A percentile compares a stretch with the other conserved stretches of the same genome.
These are phyloP conservation scores for Nyctibius bracteatus DNA, from an alignment of 2,113 vertebrate species.

Conservation along the genomic window DNA sequence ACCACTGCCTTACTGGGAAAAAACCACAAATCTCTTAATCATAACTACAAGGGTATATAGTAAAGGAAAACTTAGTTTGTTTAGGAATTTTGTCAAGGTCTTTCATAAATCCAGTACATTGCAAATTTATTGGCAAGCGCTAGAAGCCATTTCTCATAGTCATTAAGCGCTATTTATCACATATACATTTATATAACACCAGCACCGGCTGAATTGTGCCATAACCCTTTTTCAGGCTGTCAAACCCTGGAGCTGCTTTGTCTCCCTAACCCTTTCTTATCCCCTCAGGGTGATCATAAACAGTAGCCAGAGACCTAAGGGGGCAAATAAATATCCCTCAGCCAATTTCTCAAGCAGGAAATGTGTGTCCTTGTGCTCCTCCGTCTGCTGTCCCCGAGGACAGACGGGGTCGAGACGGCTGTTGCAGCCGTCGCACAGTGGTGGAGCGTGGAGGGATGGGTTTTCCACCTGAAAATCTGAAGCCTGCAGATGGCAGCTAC, in stretches of 20 bases:
- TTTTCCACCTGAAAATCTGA: background rate
- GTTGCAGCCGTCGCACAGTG: rapidly evolving
- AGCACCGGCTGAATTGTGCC: background rate
- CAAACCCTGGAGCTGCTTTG: background rate
- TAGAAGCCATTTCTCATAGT: background rate
- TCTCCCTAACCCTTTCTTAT: background rate
- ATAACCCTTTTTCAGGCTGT: background rate
- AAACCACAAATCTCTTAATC: slow-evolving; percentile 24
- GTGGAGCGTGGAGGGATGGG: rapidly evolving
- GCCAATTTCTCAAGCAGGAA: rapidly evolving
- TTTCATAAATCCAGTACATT: background rate
- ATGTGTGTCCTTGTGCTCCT: background rate
- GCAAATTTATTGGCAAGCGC: background rate
- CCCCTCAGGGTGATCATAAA: background rate
- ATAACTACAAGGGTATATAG: background rate
- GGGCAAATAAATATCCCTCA: background rate
- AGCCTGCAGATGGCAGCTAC: background rate
- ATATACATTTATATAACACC: background rate
- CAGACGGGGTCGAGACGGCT: rapidly evolving
- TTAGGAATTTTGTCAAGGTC: slow-evolving; percentile 42
- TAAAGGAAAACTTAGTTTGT: background rate
- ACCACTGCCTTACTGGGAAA: background rate
- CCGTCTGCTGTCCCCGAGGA: rapidly evolving
- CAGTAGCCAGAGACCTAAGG: background rate
- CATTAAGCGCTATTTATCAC: background rate